Percentiles rank a stretch among this genome's conserved stretches.
phyloP scores from a whole-genome alignment of 2,888 invertebrate genomes.

The Pristionchus fissidentatus region DNA sequence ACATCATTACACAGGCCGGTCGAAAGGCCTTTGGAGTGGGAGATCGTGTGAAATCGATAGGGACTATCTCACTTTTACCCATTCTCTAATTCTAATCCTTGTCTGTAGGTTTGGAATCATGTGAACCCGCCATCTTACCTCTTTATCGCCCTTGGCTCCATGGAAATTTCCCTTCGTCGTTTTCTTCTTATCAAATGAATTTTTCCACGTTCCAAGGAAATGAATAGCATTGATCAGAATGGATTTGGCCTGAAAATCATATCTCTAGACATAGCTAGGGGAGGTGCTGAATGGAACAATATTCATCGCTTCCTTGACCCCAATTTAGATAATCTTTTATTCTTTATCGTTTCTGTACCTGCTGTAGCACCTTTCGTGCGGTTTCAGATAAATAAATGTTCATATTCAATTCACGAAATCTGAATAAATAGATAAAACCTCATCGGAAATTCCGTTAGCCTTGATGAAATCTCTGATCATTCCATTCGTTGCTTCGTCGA shows the following conservation, averaged over 20 bases:
- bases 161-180: slow-evolving; percentile 83
- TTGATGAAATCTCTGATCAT: slow-evolving; percentile 86
- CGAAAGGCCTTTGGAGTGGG: too few relatives aligned
- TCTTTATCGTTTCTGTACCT: too few relatives aligned
- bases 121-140: slow-evolving; percentile 51
- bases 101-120: background rate
- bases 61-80: too few relatives aligned
- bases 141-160: slow-evolving; percentile 73
- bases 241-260: background rate
- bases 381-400: too few relatives aligned
- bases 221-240: background rate
- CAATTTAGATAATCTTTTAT: too few relatives aligned
- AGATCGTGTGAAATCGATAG: too few relatives aligned
- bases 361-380: too few relatives aligned
- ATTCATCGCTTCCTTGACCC: too few relatives aligned
- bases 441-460: slow-evolving; percentile 75
- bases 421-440: slow-evolving; percentile 76
- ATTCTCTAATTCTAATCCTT: background rate
- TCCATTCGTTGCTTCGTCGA: slow-evolving; percentile 85
- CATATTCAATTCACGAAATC: slow-evolving; percentile 72
- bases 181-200: slow-evolving; percentile 37
- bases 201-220: slow-evolving; percentile 71
- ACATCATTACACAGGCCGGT: too few relatives aligned
- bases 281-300: too few relatives aligned
- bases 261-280: too few relatives aligned